Evolutionary conservation across 2,888 invertebrate species (phyloP).

Genomic region (Drosophila falleni): DNA sequence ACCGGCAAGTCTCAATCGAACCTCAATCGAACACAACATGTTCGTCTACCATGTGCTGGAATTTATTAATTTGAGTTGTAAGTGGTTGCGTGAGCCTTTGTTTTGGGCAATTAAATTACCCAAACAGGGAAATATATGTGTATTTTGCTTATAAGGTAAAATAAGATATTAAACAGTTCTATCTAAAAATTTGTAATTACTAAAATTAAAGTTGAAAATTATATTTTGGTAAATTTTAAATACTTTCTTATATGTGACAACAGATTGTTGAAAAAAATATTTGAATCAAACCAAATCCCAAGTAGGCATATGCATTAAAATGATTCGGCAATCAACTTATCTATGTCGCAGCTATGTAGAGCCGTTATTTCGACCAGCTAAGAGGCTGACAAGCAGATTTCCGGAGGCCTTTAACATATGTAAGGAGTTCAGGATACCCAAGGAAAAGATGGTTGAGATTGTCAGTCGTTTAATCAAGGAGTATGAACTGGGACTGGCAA

Average conservation of each 20-base stretch:
- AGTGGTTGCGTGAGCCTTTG: constrained; percentile 22
- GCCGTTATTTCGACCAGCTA: not conserved
- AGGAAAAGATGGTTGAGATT: constrained; percentile 1
- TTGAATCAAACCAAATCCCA: not conserved
- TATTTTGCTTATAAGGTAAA: not conserved
- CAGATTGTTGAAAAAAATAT: not conserved
- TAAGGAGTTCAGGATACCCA: not conserved
- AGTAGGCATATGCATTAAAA: constrained; percentile 13
- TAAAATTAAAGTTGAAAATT: not conserved
- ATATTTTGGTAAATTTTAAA: not conserved
- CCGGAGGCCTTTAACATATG: constrained; percentile 10
- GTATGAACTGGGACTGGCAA: not conserved
- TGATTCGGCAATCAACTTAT: constrained; percentile 5
- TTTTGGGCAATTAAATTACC: constrained; percentile 48
- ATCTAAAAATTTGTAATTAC: no score
- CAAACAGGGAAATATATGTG: constrained; percentile 20
- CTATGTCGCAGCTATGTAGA: not conserved
- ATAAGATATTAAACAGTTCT: not conserved
- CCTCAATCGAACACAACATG: constrained; percentile 17
- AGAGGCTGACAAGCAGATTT: not conserved
- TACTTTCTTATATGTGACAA: not conserved
- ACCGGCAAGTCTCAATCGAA: constrained; percentile 18
- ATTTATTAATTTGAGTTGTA: constrained; percentile 30
- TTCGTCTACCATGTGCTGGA: constrained; percentile 39
- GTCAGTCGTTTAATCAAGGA: constrained; percentile 1